A percentile compares a stretch with the other conserved stretches of the same genome.
Evolutionary conservation across 2,113 vertebrate genomes (phyloP).

Genomic region (Limnothrissa miodon): DNA sequence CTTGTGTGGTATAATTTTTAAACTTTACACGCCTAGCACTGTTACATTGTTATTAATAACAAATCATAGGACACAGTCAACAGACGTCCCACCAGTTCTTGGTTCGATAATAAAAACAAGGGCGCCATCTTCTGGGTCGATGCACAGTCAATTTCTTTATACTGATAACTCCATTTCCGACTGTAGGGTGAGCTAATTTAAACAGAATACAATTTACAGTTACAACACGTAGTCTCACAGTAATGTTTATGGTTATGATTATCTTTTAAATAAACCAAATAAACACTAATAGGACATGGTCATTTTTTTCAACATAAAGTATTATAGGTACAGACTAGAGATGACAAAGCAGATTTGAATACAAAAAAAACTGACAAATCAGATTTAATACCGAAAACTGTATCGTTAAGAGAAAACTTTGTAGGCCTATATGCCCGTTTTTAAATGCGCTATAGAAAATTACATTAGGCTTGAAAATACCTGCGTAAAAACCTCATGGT

Average conservation of each 20-base stretch:
- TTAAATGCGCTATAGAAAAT: not conserved
- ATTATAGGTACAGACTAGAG: not conserved
- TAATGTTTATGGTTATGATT: not conserved
- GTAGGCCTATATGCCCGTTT: not conserved
- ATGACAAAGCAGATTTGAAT: too few species aligned
- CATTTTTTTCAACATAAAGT: not conserved
- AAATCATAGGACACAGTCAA: not conserved
- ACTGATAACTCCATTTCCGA: not conserved
- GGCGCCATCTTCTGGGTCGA: constrained; percentile 5
- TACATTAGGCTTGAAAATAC: not conserved
- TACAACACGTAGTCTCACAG: too few species aligned
- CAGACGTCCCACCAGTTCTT: not conserved
- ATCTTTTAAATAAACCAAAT: not conserved
- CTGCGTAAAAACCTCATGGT: not conserved
- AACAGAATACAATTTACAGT: too few species aligned
- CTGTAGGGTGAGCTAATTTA: not conserved
- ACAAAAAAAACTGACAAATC: too few species aligned
- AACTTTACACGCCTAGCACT: not conserved
- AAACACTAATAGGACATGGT: not conserved
- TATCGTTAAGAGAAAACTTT: not conserved
- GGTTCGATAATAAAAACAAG: not conserved
- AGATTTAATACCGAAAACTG: not conserved
- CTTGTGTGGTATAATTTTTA: not conserved
- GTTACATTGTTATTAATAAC: not conserved
- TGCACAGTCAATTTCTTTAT: not conserved